These are phyloP conservation scores for Pampusana beccarii DNA, from an alignment of 2,113 vertebrate genomes.

Conservation along the genomic window DNA sequence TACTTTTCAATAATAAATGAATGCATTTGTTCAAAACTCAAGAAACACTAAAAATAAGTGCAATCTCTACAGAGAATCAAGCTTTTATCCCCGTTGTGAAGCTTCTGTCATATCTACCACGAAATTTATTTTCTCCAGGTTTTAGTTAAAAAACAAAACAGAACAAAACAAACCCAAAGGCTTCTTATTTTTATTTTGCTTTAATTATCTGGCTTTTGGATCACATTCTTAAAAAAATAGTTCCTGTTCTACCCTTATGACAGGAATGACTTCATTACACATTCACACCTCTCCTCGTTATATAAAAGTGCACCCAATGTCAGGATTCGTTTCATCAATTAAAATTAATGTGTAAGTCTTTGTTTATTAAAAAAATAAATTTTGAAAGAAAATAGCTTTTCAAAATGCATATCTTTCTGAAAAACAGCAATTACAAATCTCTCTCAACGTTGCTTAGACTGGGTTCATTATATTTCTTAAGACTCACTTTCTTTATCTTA, in stretches of 20 bases:
- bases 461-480: not conserved
- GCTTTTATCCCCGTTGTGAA: not conserved
- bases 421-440: not conserved
- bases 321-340: not conserved
- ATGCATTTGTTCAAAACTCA: not conserved
- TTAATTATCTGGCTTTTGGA: not conserved
- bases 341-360: not conserved
- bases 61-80: not conserved
- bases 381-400: not conserved
- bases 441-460: not conserved
- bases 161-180: fast-evolving
- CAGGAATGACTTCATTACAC: not conserved
- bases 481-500: not conserved
- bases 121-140: not conserved
- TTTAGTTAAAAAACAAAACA: not conserved
- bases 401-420: not conserved
- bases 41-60: not conserved
- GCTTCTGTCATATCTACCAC: not conserved
- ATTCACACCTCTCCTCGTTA: not conserved
- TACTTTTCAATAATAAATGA: not conserved
- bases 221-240: not conserved
- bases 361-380: not conserved
- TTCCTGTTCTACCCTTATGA: not conserved
- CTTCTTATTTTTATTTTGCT: not conserved
- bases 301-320: not conserved